Conservation (phyloP, 2,113 vertebrate species). For the Sphaerodactylus townsendi region DNA sequence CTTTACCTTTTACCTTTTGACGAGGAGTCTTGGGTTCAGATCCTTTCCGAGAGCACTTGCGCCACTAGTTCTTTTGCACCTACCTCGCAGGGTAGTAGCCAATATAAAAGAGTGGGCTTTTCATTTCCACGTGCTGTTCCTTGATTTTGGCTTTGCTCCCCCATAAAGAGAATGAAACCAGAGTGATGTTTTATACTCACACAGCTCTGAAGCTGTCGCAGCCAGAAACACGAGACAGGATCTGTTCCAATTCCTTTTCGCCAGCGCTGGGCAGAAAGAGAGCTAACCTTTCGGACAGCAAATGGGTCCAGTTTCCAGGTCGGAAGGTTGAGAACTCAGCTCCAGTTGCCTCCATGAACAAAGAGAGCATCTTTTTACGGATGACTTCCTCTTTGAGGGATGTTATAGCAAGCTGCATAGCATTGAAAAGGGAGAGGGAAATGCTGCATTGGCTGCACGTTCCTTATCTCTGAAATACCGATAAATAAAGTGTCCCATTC, state of each 20-base stretch:
- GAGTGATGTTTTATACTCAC: conserved; percentile 21
- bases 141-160: not conserved
- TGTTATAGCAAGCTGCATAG: conserved; percentile 27
- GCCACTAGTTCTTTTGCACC: too few species aligned
- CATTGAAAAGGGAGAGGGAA: too few species aligned
- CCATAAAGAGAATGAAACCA: too few species aligned
- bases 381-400: conserved; percentile 2
- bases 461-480: too few species aligned
- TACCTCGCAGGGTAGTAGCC: too few species aligned
- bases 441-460: too few species aligned
- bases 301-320: conserved; percentile 22
- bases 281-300: conserved; percentile 8
- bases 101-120: not conserved
- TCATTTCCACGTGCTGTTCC: not conserved
- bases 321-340: conserved; percentile 4
- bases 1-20: too few species aligned
- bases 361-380: conserved; percentile 26
- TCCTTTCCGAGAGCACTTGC: too few species aligned
- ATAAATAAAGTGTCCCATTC: too few species aligned
- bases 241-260: not conserved
- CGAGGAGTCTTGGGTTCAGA: too few species aligned
- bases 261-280: conserved; percentile 33
- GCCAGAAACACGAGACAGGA: conserved; percentile 32
- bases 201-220: conserved; percentile 35
- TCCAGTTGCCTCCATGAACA: not conserved